These are phyloP conservation scores for Campylomormyrus tamandua DNA, from an alignment of 2,113 vertebrate genomes.

Conservation along the genomic window DNA sequence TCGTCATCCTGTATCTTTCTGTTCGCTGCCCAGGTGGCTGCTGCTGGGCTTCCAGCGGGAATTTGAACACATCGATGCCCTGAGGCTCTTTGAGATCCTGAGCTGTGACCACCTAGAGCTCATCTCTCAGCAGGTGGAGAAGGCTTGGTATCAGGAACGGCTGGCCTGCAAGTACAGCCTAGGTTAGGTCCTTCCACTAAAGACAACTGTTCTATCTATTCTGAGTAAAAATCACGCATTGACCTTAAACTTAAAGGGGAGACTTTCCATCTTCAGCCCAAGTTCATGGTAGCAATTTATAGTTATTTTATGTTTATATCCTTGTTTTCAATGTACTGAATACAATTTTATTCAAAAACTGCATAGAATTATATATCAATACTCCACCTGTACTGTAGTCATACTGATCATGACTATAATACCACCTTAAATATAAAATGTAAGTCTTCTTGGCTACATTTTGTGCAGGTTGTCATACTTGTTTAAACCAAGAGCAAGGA, in stretches of 20 bases:
- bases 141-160: conserved; percentile 56
- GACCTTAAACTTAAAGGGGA: background rate
- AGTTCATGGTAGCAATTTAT: background rate
- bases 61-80: conserved; percentile 65
- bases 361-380: background rate
- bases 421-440: background rate
- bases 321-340: background rate
- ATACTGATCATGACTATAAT: background rate
- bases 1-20: background rate
- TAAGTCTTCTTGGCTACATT: background rate
- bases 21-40: conserved; percentile 57
- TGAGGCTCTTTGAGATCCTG: conserved; percentile 70
- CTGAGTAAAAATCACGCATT: background rate
- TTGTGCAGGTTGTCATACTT: background rate
- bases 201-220: background rate
- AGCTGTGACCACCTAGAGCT: conserved; percentile 67
- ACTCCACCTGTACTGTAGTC: background rate
- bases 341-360: background rate
- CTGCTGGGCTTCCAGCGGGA: conserved; percentile 71
- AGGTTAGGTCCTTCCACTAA: conserved; percentile 39
- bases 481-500: background rate
- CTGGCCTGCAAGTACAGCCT: conserved; percentile 43
- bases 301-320: background rate
- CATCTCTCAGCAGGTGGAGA: conserved; percentile 62
- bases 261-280: background rate